Evolutionary conservation across 2,113 vertebrate genomes (phyloP).

Genomic region (Seriola quinqueradiata): DNA sequence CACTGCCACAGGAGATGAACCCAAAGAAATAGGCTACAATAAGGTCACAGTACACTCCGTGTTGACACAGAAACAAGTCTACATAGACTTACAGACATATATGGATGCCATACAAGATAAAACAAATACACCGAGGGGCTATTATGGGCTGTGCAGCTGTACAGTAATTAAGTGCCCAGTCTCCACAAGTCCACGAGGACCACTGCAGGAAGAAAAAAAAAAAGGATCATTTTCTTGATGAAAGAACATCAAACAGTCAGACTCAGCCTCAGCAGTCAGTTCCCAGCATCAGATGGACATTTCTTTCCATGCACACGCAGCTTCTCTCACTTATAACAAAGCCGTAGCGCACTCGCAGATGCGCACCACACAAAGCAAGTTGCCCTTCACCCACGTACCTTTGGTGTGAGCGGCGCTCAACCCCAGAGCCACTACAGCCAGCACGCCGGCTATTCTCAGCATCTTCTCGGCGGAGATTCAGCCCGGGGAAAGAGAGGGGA

Average conservation of each 20-base stretch:
- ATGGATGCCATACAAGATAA: background rate
- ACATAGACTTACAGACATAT: background rate
- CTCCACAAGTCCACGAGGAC: constrained; percentile 35
- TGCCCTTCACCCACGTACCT: constrained; percentile 82
- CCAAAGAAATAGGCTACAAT: background rate
- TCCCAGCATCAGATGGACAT: constrained; percentile 19
- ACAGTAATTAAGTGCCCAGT: constrained; percentile 21
- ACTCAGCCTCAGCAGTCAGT: constrained; percentile 1
- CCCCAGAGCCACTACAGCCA: constrained; percentile 77
- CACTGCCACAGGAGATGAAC: background rate
- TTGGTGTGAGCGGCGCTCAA: constrained; percentile 82
- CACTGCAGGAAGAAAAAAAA: background rate
- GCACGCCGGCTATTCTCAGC: constrained; percentile 76
- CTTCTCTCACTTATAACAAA: background rate
- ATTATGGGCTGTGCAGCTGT: constrained; percentile 7
- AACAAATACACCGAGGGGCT: constrained; percentile 31
- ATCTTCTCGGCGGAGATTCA: constrained; percentile 73
- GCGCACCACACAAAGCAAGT: constrained; percentile 51
- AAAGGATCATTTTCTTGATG: background rate
- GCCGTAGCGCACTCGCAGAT: constrained; percentile 26
- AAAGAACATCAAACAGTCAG: background rate
- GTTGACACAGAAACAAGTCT: constrained; percentile 1
- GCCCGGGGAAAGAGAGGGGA: constrained; percentile 31
- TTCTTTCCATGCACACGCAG: constrained; percentile 17
- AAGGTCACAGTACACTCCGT: constrained; percentile 21